phyloP scores from a whole-genome alignment of 2,797 vertebrate genomes.

The Acipenser transmontanus region DNA sequence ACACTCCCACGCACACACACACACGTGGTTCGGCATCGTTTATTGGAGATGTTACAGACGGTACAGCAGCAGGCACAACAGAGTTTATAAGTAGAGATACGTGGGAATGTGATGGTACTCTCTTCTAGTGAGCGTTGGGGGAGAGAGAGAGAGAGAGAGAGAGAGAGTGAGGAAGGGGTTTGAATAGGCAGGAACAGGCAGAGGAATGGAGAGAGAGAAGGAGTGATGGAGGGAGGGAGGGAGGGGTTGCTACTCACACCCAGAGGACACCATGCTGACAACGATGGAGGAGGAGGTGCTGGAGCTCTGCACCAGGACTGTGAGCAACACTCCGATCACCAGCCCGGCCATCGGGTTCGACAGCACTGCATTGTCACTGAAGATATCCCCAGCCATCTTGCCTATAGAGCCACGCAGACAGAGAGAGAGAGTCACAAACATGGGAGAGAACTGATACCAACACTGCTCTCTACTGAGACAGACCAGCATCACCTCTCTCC shows the following conservation, averaged over 20 bases:
- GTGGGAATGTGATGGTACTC: too few relatives aligned
- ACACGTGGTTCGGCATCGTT: neutral
- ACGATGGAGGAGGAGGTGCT: conserved; percentile 18
- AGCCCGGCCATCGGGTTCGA: conserved; percentile 14
- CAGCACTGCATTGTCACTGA: conserved; percentile 13
- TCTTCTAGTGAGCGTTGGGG: too few relatives aligned
- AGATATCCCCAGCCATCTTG: conserved; percentile 17
- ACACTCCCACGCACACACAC: neutral
- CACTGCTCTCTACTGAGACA: neutral
- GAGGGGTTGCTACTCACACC: conserved; percentile 5
- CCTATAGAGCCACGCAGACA: conserved; percentile 5
- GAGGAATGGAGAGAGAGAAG: neutral
- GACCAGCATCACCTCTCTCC: neutral
- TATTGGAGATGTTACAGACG: neutral
- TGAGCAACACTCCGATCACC: conserved; percentile 14
- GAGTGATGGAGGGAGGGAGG: neutral
- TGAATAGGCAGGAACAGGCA: too few relatives aligned
- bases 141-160: too few relatives aligned
- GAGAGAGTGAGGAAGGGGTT: too few relatives aligned
- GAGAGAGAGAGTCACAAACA: neutral
- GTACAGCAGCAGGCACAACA: too few relatives aligned
- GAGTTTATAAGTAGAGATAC: too few relatives aligned
- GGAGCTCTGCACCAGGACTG: conserved; percentile 18
- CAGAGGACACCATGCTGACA: conserved; percentile 19
- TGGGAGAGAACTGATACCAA: neutral